A percentile compares a stretch with the other conserved stretches of the same genome.
Conservation (phyloP, 2,888 invertebrate genomes). For the Drosophila austrosaltans region DNA sequence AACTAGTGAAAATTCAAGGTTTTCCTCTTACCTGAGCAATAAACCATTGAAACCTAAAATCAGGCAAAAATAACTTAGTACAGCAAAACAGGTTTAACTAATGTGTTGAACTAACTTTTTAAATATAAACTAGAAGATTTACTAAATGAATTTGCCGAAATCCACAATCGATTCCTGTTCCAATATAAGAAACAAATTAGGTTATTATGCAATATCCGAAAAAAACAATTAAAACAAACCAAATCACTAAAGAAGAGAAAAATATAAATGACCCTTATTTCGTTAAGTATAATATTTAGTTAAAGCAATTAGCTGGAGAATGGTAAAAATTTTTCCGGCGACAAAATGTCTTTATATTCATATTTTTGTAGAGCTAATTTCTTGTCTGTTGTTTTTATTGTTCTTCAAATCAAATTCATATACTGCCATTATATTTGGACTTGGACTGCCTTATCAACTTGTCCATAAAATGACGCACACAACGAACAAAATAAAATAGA, state of each 20-base stretch:
- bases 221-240: not conserved
- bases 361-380: conserved; percentile 54
- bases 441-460: conserved; percentile 59
- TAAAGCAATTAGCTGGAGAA: conserved; percentile 2
- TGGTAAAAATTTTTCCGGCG: conserved; percentile 41
- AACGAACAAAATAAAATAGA: conserved; percentile 10
- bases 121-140: too few relatives aligned
- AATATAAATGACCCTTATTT: not conserved
- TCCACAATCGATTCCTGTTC: too few relatives aligned
- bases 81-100: too few relatives aligned
- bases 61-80: too few relatives aligned
- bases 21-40: too few relatives aligned
- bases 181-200: too few relatives aligned
- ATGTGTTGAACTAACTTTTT: too few relatives aligned
- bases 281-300: not conserved
- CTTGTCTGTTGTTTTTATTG: conserved; percentile 38
- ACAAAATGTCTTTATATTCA: conserved; percentile 67
- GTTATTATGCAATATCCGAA: too few relatives aligned
- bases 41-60: too few relatives aligned
- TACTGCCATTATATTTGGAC: conserved; percentile 45
- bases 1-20: too few relatives aligned
- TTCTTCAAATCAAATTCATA: conserved; percentile 70
- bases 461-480: conserved; percentile 68
- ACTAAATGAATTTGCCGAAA: too few relatives aligned
- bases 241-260: not conserved